phyloP scores from a whole-genome alignment of 1,140 invertebrate species.

The Chionoecetes opilio region DNA sequence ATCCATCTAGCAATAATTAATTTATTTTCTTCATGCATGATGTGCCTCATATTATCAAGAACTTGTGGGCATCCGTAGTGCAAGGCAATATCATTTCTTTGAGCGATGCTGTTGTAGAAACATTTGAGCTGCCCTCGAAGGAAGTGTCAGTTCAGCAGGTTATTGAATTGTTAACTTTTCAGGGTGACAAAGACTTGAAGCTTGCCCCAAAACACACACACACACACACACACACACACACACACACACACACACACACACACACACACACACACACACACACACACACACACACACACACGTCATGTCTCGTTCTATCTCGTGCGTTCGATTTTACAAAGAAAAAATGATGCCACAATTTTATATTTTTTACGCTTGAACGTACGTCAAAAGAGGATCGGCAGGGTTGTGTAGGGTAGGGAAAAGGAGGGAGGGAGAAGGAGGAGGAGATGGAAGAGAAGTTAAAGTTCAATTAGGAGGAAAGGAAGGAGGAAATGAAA shows the following conservation, averaged over 20 bases:
- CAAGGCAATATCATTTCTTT: too few species aligned
- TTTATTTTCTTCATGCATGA: too few species aligned
- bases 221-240: not conserved
- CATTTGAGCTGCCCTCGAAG: too few species aligned
- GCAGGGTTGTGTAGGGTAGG: not conserved
- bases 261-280: constrained; percentile 12
- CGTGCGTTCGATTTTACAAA: not conserved
- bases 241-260: constrained; percentile 27
- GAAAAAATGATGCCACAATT: not conserved
- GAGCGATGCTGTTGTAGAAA: too few species aligned
- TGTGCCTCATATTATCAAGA: too few species aligned
- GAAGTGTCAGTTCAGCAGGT: too few species aligned
- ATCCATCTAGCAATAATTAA: too few species aligned
- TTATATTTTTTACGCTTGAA: not conserved
- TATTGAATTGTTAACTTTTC: too few species aligned
- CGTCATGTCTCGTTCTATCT: not conserved
- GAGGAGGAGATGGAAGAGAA: not conserved
- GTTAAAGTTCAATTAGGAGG: not conserved
- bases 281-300: not conserved
- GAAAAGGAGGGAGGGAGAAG: not conserved
- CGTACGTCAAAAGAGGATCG: not conserved
- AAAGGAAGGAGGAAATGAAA: not conserved
- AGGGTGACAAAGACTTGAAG: too few species aligned
- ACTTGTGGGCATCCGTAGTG: too few species aligned
- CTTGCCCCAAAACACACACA: too few species aligned